phyloP scores from a whole-genome alignment of 2,797 vertebrate species.

The Toxotes lorentzi region DNA sequence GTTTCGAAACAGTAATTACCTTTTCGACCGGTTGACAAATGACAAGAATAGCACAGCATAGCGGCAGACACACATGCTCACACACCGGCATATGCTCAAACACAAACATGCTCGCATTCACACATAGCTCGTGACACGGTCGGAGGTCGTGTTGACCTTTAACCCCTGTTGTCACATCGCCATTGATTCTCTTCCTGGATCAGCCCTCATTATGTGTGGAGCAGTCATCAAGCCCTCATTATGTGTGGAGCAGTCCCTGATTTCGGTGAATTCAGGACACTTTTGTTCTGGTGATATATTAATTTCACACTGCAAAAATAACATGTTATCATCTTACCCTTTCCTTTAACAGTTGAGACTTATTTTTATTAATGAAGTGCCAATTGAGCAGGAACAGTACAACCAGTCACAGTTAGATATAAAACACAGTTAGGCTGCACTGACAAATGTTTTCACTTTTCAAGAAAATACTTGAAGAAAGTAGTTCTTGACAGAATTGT shows the following conservation, averaged over 20 bases:
- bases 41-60: slow-evolving; percentile 73
- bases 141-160: slow-evolving; percentile 74
- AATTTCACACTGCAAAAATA: background rate
- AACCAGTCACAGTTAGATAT: too few relatives aligned
- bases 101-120: slow-evolving; percentile 1
- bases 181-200: slow-evolving; percentile 84
- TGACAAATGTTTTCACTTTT: too few relatives aligned
- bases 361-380: background rate
- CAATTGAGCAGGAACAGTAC: background rate
- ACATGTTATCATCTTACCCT: background rate
- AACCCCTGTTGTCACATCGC: slow-evolving; percentile 77
- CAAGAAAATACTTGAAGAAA: background rate
- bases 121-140: slow-evolving; percentile 38
- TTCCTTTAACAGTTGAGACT: background rate
- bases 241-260: slow-evolving; percentile 60
- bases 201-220: slow-evolving; percentile 74
- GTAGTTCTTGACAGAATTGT: background rate
- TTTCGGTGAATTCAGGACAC: background rate
- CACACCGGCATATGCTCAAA: background rate
- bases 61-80: background rate
- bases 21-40: slow-evolving; percentile 81
- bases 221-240: slow-evolving; percentile 57
- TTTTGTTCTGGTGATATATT: background rate
- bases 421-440: background rate
- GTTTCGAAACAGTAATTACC: slow-evolving; percentile 80